These are phyloP conservation scores for Ctenochaetus hawaiiensis DNA, from an alignment of 2,797 vertebrate genomes.

Conservation along the genomic window DNA sequence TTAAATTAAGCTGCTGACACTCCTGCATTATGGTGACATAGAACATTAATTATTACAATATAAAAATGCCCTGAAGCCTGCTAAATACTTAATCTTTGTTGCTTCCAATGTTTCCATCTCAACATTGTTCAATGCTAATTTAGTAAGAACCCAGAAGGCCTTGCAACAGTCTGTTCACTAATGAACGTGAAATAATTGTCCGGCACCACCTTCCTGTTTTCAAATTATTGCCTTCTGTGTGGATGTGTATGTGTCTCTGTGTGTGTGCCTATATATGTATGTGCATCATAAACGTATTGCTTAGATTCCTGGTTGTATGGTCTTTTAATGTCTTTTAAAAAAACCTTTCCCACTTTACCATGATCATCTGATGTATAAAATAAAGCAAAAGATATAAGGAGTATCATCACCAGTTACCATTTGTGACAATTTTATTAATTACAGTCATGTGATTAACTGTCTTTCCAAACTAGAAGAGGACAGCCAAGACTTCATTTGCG, in stretches of 20 bases:
- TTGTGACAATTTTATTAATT: conserved; percentile 63
- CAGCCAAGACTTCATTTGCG: conserved; percentile 48
- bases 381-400: conserved; percentile 38
- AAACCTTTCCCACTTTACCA: conserved; percentile 42
- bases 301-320: conserved; percentile 15
- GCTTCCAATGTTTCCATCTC: conserved; percentile 67
- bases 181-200: conserved; percentile 65
- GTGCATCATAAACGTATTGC: conserved; percentile 18
- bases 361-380: conserved; percentile 31
- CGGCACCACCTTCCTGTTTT: conserved; percentile 37
- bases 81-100: conserved; percentile 80
- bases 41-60: conserved; percentile 83
- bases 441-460: conserved; percentile 56
- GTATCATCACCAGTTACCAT: conserved; percentile 40
- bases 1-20: conserved; percentile 82
- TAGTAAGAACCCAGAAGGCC: conserved; percentile 57
- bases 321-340: conserved; percentile 36
- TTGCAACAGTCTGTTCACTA: conserved; percentile 48
- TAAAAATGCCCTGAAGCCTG: conserved; percentile 78
- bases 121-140: conserved; percentile 65
- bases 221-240: conserved; percentile 28
- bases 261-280: background rate
- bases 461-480: conserved; percentile 22
- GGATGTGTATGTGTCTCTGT: background rate
- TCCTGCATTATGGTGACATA: conserved; percentile 76